phyloP scores from a whole-genome alignment of 2,888 invertebrate species.

The Hymenopus coronatus region DNA sequence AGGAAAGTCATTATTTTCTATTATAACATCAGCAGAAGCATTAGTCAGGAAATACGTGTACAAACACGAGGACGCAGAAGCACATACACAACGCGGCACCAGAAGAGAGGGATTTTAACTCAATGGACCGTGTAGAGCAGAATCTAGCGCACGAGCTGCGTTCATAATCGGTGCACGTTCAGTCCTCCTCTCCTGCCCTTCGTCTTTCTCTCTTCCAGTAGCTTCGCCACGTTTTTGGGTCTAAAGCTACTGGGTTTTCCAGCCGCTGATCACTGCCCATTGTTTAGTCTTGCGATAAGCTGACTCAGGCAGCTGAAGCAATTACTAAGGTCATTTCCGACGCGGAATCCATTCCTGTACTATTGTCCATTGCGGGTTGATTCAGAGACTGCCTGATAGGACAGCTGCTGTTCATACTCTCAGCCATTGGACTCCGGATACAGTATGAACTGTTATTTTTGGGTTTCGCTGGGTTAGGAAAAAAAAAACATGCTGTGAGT shows the following conservation, averaged over 20 bases:
- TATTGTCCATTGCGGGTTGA: not conserved
- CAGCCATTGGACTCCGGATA: not conserved
- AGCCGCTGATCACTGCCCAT: conserved; percentile 9
- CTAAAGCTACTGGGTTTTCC: not conserved
- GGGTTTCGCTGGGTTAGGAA: not conserved
- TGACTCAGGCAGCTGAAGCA: conserved; percentile 3
- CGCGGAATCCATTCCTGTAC: not conserved
- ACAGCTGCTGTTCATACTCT: not conserved
- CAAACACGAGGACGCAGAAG: not conserved
- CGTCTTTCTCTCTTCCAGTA: not conserved
- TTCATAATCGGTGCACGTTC: conserved; percentile 7
- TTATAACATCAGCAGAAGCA: not conserved
- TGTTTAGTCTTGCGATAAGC: conserved; percentile 10
- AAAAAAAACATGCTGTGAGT: not conserved
- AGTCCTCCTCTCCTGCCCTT: not conserved
- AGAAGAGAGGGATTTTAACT: not conserved
- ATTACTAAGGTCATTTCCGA: conserved; percentile 14
- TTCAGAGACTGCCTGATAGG: not conserved
- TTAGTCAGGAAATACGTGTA: not conserved
- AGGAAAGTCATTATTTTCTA: not conserved
- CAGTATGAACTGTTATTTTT: not conserved
- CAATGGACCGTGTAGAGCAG: not conserved
- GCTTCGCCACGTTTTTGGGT: not conserved
- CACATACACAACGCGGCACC: not conserved
- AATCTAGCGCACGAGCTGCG: not conserved